These are phyloP conservation scores for Lasioglossum baleicum DNA, from an alignment of 1,140 invertebrate genomes.

Conservation along the genomic window DNA sequence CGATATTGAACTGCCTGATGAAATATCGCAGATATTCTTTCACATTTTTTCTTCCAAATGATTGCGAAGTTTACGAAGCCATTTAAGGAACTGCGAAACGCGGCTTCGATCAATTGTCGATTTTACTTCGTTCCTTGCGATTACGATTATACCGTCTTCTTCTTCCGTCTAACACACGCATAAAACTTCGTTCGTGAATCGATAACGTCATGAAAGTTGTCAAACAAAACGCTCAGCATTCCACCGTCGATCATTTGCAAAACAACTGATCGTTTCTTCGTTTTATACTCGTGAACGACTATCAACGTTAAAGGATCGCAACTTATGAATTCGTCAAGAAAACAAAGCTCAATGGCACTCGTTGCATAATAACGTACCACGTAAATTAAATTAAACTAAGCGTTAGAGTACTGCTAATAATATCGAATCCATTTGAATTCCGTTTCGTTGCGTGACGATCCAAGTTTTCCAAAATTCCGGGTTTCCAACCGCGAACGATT, in stretches of 20 bases:
- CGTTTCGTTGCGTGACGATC: neutral
- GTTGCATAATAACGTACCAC: constrained; percentile 20
- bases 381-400: neutral
- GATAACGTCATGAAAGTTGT: constrained; percentile 6
- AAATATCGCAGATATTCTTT: neutral
- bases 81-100: neutral
- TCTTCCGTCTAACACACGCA: neutral
- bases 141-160: neutral
- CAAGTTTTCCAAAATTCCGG: neutral
- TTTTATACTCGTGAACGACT: constrained; percentile 8
- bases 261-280: constrained; percentile 38
- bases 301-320: neutral
- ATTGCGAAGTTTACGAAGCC: neutral
- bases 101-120: too few species aligned
- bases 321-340: constrained; percentile 8
- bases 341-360: constrained; percentile 36
- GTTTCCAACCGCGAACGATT: neutral
- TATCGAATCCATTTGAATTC: constrained; percentile 2
- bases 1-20: neutral
- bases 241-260: neutral
- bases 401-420: neutral
- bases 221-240: constrained; percentile 11
- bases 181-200: neutral
- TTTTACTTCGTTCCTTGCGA: neutral
- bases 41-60: too few species aligned